These are phyloP conservation scores for Egretta garzetta DNA, from an alignment of 2,113 vertebrate species.

Conservation along the genomic window DNA sequence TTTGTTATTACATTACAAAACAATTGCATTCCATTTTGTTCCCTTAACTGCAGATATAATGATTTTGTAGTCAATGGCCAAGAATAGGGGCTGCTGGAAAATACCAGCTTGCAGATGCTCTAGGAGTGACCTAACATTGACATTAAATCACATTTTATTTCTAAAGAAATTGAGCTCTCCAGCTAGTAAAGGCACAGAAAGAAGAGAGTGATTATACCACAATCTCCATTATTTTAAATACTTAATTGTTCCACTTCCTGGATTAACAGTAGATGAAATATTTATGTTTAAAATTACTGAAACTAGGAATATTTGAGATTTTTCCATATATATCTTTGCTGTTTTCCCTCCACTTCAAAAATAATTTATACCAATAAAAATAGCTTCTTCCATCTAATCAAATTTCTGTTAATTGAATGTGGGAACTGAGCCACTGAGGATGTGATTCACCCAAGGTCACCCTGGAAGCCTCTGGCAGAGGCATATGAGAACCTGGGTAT, in stretches of 20 bases:
- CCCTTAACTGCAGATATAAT: not conserved
- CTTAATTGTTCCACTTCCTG: not conserved
- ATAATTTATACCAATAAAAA: not conserved
- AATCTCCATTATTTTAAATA: not conserved
- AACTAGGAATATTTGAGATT: not conserved
- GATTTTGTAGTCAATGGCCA: not conserved
- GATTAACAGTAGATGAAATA: not conserved
- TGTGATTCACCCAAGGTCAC: not conserved
- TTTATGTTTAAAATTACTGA: not conserved
- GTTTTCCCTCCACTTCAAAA: not conserved
- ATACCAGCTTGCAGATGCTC: not conserved
- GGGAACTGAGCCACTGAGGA: not conserved
- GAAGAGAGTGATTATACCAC: not conserved
- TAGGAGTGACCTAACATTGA: not conserved
- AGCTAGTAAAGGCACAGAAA: not conserved
- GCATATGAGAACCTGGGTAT: not conserved
- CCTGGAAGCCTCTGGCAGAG: not conserved
- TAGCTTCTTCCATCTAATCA: not conserved
- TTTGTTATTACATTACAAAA: not conserved
- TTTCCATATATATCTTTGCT: not conserved
- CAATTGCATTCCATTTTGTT: not conserved
- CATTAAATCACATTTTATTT: not conserved
- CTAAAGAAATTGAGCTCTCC: not conserved
- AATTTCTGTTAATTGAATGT: not conserved
- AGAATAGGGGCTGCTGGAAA: not conserved